These are phyloP conservation scores for Sinohyriopsis cumingii DNA, from an alignment of 2,888 invertebrate species.

Conservation along the genomic window DNA sequence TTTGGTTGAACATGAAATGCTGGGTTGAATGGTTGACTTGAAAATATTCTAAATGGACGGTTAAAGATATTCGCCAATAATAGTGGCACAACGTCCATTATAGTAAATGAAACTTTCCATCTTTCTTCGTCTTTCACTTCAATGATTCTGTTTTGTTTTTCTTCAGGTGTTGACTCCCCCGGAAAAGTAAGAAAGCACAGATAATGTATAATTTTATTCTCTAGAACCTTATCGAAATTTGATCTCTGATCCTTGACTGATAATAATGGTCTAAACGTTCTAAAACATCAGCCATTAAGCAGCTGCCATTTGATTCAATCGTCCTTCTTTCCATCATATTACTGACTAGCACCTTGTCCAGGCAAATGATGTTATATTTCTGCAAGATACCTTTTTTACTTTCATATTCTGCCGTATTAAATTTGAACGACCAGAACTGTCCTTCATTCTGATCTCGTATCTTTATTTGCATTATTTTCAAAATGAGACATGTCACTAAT, in stretches of 20 bases:
- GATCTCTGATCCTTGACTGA: neutral
- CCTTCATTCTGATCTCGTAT: no score
- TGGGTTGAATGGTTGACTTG: neutral
- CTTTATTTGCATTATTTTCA: no score
- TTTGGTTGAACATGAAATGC: neutral
- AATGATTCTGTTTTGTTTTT: neutral
- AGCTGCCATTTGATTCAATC: neutral
- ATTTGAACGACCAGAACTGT: no score
- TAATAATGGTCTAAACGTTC: neutral
- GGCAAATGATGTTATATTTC: neutral
- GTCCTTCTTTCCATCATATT: neutral
- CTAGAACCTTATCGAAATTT: neutral
- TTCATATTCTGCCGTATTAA: neutral
- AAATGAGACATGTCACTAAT: no score
- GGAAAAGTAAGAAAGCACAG: neutral
- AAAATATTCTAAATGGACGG: neutral
- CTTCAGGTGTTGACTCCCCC: neutral
- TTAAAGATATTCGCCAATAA: neutral
- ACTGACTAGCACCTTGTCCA: constrained; percentile 1
- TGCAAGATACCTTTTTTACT: neutral
- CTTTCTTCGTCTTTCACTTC: neutral
- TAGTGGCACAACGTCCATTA: neutral
- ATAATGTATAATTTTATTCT: neutral
- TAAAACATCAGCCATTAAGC: neutral
- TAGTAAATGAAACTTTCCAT: neutral